Conservation (phyloP, 2,113 vertebrate species). For the Eptesicus fuscus region DNA sequence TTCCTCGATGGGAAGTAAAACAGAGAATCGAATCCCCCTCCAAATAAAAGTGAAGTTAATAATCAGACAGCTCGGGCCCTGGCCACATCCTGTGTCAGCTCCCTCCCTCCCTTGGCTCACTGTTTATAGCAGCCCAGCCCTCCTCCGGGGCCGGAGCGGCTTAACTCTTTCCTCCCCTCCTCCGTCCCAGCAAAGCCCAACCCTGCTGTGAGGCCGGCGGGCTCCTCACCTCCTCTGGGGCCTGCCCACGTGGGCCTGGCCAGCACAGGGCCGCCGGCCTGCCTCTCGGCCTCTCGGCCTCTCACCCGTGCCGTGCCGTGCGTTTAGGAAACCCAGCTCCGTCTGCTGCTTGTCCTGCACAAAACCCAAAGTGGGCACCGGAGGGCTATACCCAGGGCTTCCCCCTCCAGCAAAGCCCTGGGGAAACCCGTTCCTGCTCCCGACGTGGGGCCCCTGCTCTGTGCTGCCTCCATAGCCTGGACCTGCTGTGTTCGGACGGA, state of each 20-base stretch:
- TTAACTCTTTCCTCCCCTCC: conserved; percentile 77
- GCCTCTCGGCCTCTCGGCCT: not conserved
- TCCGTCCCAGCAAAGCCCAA: not conserved
- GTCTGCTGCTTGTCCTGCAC: not conserved
- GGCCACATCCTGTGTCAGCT: conserved; percentile 84
- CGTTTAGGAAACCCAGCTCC: not conserved
- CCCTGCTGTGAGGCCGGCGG: not conserved
- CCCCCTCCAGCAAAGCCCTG: not conserved
- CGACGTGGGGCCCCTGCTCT: not conserved
- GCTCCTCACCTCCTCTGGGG: not conserved
- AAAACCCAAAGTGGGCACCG: not conserved
- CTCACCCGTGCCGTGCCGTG: too few relatives aligned
- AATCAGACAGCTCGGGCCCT: conserved; percentile 77
- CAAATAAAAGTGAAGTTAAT: conserved; percentile 87
- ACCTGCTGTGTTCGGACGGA: not conserved
- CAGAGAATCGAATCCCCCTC: conserved; percentile 84
- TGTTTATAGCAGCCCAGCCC: conserved; percentile 76
- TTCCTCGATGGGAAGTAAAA: conserved; percentile 85
- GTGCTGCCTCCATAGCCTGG: not conserved
- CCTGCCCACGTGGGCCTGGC: not conserved
- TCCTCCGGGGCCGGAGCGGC: conserved; percentile 59
- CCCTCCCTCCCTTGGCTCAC: conserved; percentile 62
- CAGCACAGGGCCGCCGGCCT: not conserved
- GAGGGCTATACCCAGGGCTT: not conserved
- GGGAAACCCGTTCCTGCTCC: not conserved